Base-by-base conservation (phyloP, 2,888 invertebrate genomes). In the Morpho deidamia region DNA sequence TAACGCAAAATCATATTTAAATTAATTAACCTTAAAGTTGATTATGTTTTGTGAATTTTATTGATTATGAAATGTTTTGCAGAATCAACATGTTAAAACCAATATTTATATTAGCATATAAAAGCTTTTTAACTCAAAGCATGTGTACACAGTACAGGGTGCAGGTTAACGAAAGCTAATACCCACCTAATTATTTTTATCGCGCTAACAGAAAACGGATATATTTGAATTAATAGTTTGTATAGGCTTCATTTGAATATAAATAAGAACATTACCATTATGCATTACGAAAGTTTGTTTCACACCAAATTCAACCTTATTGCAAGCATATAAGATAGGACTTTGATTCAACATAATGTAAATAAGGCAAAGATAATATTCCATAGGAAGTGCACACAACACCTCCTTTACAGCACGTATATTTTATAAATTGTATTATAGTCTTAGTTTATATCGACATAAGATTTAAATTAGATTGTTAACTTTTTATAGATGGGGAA, bases 181-280 rank as follows among this genome's bases (percentile, higher is more conserved):
- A 53, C 34, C 33, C 12, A 41, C 46, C 44, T 52, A 55, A 58
- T 53, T 52, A 55, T 55, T 58, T 58, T 38, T 51, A 51, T 51
- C 51, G 53, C 33, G 47, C 40, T 39, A 51, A 43, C 47, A 55
- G 51, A 40, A 51, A 47, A 47, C 47, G 56, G 56, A 52, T 56
- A 52, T 53, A 44, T 55, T 55, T 53, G 49, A 55, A 49, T 58
- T 55, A 59, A 56, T 59, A 56, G 59, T 56, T 56, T 59, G 59
- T 56, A 56, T 56, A 59, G 53, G 48, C 44, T 44, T 48, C 50
- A 44, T 58, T 56, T 56, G 53, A 59, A 56, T 59, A 53, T 59
- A 59, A 59, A 59, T 59, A 59, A 55, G 46, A 34, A 56, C 56
- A 56, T 53, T 51, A 51, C 48, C 41, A 35, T 53, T 43, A 23